Evolutionary conservation across 2,113 vertebrate species (phyloP).

Genomic region (Burhinus oedicnemus): DNA sequence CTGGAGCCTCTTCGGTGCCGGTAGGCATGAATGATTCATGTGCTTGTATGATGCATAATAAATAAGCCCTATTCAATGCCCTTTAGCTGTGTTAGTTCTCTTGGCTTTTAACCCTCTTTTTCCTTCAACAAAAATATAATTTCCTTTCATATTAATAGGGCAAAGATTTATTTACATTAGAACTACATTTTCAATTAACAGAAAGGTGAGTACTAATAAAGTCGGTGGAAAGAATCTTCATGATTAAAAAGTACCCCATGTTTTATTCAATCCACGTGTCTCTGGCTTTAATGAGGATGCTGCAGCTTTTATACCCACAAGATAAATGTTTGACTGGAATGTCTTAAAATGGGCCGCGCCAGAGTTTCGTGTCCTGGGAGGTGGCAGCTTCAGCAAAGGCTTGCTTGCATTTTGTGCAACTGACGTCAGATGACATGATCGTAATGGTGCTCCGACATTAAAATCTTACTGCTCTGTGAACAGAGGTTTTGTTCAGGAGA

Average conservation of each 20-base stretch:
- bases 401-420: background rate
- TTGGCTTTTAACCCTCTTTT: slow-evolving; percentile 15
- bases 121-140: background rate
- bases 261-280: slow-evolving; percentile 12
- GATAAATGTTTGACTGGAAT: background rate
- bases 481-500: background rate
- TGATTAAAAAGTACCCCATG: background rate
- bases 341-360: background rate
- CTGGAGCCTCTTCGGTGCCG: background rate
- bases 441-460: background rate
- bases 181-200: background rate
- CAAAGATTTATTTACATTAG: background rate
- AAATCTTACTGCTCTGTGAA: background rate
- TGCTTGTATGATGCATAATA: slow-evolving; percentile 52
- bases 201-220: background rate
- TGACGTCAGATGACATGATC: background rate
- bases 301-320: background rate
- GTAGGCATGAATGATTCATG: slow-evolving; percentile 58
- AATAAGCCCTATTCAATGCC: slow-evolving; percentile 22
- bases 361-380: background rate
- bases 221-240: background rate
- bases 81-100: background rate
- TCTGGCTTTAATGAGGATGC: slow-evolving; percentile 9
- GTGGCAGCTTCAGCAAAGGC: background rate
- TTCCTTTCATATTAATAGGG: background rate